Conservation (phyloP, 2,888 invertebrate species). For the Marasmarcha lunaedactyla region DNA sequence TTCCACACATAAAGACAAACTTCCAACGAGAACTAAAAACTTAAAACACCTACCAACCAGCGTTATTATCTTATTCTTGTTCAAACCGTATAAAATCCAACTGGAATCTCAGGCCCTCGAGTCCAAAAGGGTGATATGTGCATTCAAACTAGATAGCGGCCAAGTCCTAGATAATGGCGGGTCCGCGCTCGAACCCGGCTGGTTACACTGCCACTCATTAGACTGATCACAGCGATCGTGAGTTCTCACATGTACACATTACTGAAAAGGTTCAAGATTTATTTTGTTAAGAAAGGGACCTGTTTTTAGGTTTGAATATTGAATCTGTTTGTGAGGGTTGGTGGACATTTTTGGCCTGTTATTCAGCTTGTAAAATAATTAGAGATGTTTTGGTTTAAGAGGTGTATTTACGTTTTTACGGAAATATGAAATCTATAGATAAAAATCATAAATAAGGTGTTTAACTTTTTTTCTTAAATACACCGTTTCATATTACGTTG, state of each 20-base stretch:
- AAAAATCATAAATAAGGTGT: no score
- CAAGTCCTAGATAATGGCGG: constrained; percentile 30
- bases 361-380: no score
- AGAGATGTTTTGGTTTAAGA: no score
- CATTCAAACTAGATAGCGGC: constrained; percentile 30
- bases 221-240: constrained; percentile 20
- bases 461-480: no score
- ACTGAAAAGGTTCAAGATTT: constrained; percentile 5
- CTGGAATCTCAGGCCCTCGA: constrained; percentile 1
- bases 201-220: constrained; percentile 25
- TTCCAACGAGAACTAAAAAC: no score
- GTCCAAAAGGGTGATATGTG: constrained; percentile 26
- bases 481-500: no score
- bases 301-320: background rate
- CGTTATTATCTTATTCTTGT: background rate
- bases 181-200: constrained; percentile 19
- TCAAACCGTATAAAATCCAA: background rate
- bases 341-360: no score
- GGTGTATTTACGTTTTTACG: no score
- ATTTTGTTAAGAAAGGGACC: constrained; percentile 1
- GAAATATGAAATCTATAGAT: no score
- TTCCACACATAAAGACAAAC: no score
- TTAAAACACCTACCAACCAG: no score
- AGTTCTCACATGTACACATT: constrained; percentile 12
- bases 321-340: no score